Evolutionary conservation across 1,140 invertebrate species (phyloP), one percentile per base, ranked within the genome.

Genomic region (Pogonus chalceus): DNA sequence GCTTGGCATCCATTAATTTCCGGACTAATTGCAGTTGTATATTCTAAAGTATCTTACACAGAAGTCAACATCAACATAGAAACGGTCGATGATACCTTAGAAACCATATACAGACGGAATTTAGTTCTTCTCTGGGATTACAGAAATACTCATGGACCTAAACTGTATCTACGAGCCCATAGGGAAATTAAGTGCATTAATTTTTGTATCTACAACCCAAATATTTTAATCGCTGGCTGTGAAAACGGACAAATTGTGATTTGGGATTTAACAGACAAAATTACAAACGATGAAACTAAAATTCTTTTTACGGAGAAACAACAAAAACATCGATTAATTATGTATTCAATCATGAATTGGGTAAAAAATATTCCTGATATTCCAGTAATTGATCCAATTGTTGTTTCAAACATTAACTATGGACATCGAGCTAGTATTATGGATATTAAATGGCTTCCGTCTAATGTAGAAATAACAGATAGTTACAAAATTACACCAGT

Each of bases 61-160:
- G 24, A 57, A 58, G 39, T 51, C 48, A 21, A 57, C 35, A 0
- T n/a, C 24, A 2, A 56, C 9, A 64, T 59, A 60, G 61, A 62
- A 48, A 62, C 66, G 10, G 54, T 65, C 12, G 71, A 74, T 65
- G 61, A 75, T 57, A 74, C 81, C 21, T 65, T 76, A 55, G 71
- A 74, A 59, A 73, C 75, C 2, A 71, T 72, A 1, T 70, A 75
- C 58, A 70, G 76, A 1, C 67, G 78, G 16, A 83, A 85, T 69
- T 74, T 77, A 9, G 80, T 86, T 7, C 69, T 87, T 39, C 74
- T 87, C 46, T 89, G 85, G 85, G 84, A 82, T 55, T 81, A 86
- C 60, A 72, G 76, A 7, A 83, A 89, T 57, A 78, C 75, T 59
- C 66, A 88, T 1, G 69, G 76, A 52, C 84, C 83, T 37, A 86